These are phyloP conservation scores for Anoplolepis gracilipes DNA, from an alignment of 1,140 invertebrate genomes.

Conservation along the genomic window DNA sequence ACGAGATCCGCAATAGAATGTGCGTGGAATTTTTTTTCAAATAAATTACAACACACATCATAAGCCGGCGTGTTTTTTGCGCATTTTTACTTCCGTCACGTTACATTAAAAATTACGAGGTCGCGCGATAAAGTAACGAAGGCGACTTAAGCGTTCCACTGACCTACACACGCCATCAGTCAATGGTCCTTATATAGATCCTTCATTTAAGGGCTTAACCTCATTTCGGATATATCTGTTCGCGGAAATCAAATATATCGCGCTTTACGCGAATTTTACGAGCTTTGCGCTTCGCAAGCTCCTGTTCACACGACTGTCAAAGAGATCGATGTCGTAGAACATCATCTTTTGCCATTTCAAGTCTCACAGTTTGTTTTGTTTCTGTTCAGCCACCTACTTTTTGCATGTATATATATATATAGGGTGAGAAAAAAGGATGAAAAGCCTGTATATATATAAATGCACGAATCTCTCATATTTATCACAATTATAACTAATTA, in stretches of 20 bases:
- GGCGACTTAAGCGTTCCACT: conserved; percentile 53
- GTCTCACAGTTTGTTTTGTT: background rate
- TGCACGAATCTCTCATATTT: background rate
- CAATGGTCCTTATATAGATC: conserved; percentile 39
- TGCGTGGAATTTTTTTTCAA: background rate
- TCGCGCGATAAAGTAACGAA: conserved; percentile 51
- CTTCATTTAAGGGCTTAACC: conserved; percentile 43
- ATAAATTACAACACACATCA: background rate
- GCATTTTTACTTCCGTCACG: conserved; percentile 38
- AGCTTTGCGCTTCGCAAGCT: background rate
- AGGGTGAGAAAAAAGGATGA: no score
- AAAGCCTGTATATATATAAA: no score
- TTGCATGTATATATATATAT: no score
- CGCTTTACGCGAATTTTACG: conserved; percentile 6
- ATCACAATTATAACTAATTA: background rate
- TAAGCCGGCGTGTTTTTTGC: background rate
- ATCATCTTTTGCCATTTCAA: background rate
- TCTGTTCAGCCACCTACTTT: no score
- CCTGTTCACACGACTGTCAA: background rate
- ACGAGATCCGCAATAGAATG: background rate
- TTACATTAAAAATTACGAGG: conserved; percentile 49
- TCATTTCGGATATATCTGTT: conserved; percentile 15
- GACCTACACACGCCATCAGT: conserved; percentile 56
- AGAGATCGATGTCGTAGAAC: conserved; percentile 23
- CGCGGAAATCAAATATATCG: conserved; percentile 32